Evolutionary conservation across 2,888 invertebrate genomes (phyloP), one percentile per base, ranked within the genome.

Genomic region (Polymixis flavicincta): DNA sequence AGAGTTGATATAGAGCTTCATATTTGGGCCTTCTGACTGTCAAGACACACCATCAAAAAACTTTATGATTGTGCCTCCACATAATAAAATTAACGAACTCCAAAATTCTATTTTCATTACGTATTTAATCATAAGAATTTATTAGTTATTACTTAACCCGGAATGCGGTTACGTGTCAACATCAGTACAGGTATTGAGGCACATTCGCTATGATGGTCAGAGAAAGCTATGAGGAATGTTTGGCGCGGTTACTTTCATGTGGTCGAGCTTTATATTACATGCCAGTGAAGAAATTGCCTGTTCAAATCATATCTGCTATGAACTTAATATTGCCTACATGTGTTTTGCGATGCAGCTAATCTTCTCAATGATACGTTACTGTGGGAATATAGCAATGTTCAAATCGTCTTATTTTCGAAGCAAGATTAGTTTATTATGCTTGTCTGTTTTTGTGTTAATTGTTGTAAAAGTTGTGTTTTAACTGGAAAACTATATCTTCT

Each of bases 201-300:
- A 89, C 86, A 82, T 84, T 80, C 86, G 84, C 85, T 87, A 84
- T 86, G 90, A 90, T 90, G 88, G 78, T 55, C 83, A 90, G 93
- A 92, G 94, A 94, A 94, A 94, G 94, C 93, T 91, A 87, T 88
- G 88, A 87, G 89, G 86, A 89, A 88, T 88, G 88, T 85, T 87
- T 81, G 81, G 88, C 90, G 92, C 90, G 92, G 92, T 90, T 89
- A 90, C 93, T 93, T 93, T 94, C 92, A 92, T 92, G 90, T 90
- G 90, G 92, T 88, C 84, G 88, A 92, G 91, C 91, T 92, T 92
- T 90, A 88, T 86, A 88, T 88, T 89, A 86, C 86, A 73, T 83
- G 77, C 77, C 83, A 81, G 80, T 87, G 88, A 89, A 87, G 89
- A 89, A 89, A 92, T 91, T 90, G 88, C 83, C 75, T 88, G 86